These are phyloP conservation scores for Drosophila setifemur DNA, from an alignment of 1,140 invertebrate genomes.

Conservation along the genomic window DNA sequence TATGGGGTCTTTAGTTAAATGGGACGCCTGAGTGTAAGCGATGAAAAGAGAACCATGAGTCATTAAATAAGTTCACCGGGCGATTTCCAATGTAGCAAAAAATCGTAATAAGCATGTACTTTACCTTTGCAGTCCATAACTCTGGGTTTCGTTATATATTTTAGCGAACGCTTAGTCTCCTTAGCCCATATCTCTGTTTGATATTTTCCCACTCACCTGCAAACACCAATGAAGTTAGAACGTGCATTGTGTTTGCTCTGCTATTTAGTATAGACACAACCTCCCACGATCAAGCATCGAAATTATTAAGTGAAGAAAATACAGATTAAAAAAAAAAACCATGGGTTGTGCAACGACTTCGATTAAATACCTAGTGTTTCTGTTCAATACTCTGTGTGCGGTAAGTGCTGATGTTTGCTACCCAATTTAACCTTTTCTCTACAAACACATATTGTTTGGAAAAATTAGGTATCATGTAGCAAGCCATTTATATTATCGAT, in stretches of 20 bases:
- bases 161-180: too few species aligned
- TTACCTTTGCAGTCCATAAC: too few species aligned
- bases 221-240: conserved; percentile 8
- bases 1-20: neutral
- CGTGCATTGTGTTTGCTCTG: conserved; percentile 1
- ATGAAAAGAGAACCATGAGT: neutral
- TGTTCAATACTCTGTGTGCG: conserved; percentile 61
- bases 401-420: conserved; percentile 54
- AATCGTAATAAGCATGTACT: too few species aligned
- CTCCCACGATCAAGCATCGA: neutral
- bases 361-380: conserved; percentile 61
- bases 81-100: too few species aligned
- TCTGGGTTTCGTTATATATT: too few species aligned
- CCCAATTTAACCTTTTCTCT: too few species aligned
- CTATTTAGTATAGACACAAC: conserved; percentile 18
- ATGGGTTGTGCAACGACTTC: conserved; percentile 66
- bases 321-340: neutral
- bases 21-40: too few species aligned
- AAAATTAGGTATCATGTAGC: too few species aligned
- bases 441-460: too few species aligned
- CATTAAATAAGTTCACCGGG: too few species aligned
- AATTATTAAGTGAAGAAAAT: neutral
- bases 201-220: conserved; percentile 7
- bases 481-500: too few species aligned
- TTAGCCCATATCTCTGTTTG: neutral